These are phyloP conservation scores for Orycteropus afer DNA, from an alignment of 2,113 vertebrate genomes.

Conservation along the genomic window DNA sequence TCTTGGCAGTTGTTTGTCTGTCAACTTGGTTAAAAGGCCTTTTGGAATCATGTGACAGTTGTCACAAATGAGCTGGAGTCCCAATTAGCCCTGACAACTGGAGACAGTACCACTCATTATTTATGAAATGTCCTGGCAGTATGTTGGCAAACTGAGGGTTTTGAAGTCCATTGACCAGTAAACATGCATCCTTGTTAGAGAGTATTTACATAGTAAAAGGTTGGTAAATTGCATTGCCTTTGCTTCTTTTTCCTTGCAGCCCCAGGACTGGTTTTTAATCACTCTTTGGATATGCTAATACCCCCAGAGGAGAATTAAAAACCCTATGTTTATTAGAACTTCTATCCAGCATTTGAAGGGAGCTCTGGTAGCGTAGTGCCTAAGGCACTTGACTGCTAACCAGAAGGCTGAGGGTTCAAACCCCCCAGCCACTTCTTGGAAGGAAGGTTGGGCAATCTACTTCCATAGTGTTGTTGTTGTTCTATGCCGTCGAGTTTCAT, in stretches of 20 bases:
- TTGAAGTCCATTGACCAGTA: slow-evolving; percentile 47
- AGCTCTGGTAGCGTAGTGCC: too few species aligned
- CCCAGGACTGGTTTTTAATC: not conserved
- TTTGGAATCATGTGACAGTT: not conserved
- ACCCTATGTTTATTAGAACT: not conserved
- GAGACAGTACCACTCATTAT: not conserved
- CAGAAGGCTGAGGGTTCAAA: too few species aligned
- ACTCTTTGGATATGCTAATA: slow-evolving; percentile 63
- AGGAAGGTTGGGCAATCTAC: too few species aligned
- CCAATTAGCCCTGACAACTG: slow-evolving; percentile 15
- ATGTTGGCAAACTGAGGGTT: slow-evolving; percentile 56
- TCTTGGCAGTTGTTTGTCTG: not conserved
- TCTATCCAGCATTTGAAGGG: not conserved
- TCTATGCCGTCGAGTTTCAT: too few species aligned
- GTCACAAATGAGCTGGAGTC: slow-evolving; percentile 53
- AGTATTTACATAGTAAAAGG: slow-evolving; percentile 60
- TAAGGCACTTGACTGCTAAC: too few species aligned
- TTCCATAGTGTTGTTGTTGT: too few species aligned
- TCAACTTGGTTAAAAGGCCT: not conserved
- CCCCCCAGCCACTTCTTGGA: too few species aligned
- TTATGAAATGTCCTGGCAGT: slow-evolving; percentile 63
- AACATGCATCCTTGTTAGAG: slow-evolving; percentile 55
- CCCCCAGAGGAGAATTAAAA: not conserved
- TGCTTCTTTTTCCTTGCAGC: not conserved
- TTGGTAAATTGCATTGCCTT: slow-evolving; percentile 17